A percentile compares a stretch with the other conserved stretches of the same genome.
These are phyloP conservation scores for Halesus radiatus DNA, from an alignment of 1,140 invertebrate genomes.

Conservation along the genomic window DNA sequence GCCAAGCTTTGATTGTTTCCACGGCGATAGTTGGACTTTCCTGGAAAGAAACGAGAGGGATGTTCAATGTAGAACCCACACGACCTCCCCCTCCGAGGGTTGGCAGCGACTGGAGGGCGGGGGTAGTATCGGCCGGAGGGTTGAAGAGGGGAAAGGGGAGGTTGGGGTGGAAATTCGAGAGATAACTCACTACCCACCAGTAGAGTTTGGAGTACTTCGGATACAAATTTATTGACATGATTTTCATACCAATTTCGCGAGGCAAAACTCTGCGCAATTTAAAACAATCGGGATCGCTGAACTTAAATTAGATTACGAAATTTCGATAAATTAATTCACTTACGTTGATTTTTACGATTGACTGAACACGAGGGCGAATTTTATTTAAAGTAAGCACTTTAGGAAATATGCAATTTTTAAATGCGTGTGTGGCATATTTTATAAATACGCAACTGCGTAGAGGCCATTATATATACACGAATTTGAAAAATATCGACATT, in stretches of 20 bases:
- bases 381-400: no score
- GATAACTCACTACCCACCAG: constrained; percentile 3
- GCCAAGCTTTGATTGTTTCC: no score
- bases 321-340: no score
- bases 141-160: background rate
- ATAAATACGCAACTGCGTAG: no score
- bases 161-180: background rate
- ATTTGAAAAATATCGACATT: no score
- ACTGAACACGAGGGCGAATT: no score
- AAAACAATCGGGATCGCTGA: background rate
- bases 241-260: background rate
- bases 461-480: no score
- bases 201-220: background rate
- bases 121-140: background rate
- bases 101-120: constrained; percentile 11
- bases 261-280: background rate
- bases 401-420: no score
- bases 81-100: constrained; percentile 13
- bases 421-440: no score
- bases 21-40: background rate
- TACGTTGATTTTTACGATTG: no score
- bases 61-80: background rate
- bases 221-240: constrained; percentile 1
- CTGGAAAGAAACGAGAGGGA: background rate
- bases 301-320: background rate